Evolutionary conservation across 2,113 vertebrate genomes (phyloP), one percentile per base, ranked within the genome.

Genomic region (Spea bombifrons): DNA sequence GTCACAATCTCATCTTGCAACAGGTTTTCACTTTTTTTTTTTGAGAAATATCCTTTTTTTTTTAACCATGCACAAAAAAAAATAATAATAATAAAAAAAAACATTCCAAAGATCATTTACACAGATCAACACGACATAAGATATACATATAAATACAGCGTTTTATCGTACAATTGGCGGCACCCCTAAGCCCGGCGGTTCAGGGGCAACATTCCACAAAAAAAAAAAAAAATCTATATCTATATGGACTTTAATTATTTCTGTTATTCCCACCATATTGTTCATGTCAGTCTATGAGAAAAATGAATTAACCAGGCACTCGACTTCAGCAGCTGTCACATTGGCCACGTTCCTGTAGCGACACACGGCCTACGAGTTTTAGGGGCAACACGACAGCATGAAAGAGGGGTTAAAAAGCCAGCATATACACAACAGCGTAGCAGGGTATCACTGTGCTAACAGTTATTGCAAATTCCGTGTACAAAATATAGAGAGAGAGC

Each of bases 121-220:
- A 80, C 77, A 80, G 73, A 68, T 80, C 77, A 73, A 80, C 77
- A 80, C 76, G 50, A 80, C 77, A 65, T 68, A 57, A 66, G 70
- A 80, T 80, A 80, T 80, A 80, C 77, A 80, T 73, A 73, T 80
- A 80, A 79, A 73, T 80, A 80, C 77, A 80, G 71, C 50, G 61
- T 80, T 59, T 80, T 80, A 80, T 80, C 72, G 67, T 80, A 80
- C 77, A 80, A 59, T 66, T 80, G 71, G 71, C 12, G 77, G 77
- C 77, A 73, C 64, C 77, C 71, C 77, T 63, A 59, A 7, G 77
- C 71, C 77, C 77, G 66, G 77, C 8, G 52, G n/a, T 48, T 30
- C 30, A 66, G 71, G 71, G 70, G 64, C 64, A 49, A 80, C 71
- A 80, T 73, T 80, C 71, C 63, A 78, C 77, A 66, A 55, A 66